Conservation (phyloP, 2,888 invertebrate genomes). For the Halictus ligatus region DNA sequence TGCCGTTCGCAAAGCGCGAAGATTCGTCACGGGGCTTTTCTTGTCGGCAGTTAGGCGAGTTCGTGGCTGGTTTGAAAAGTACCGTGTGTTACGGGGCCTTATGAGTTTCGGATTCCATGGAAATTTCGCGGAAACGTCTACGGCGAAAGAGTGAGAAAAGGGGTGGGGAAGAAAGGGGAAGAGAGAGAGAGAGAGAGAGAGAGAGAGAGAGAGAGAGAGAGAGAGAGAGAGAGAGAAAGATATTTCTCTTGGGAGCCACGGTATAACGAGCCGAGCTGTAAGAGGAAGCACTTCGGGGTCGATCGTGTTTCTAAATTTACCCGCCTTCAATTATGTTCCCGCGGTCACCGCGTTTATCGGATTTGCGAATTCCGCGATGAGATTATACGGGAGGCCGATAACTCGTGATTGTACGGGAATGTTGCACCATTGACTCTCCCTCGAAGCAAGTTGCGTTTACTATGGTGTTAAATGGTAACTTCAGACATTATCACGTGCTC, state of each 20-base stretch:
- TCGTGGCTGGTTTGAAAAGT: constrained; percentile 9
- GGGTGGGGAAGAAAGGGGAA: neutral
- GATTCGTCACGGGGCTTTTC: constrained; percentile 47
- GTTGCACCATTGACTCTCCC: neutral
- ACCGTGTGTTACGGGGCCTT: constrained; percentile 22
- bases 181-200: neutral
- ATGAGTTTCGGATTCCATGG: constrained; percentile 40
- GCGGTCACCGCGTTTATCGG: constrained; percentile 44
- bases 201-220: neutral
- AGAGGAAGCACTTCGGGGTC: constrained; percentile 19
- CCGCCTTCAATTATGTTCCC: constrained; percentile 37
- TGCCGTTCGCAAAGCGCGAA: constrained; percentile 10
- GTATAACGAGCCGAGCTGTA: constrained; percentile 23
- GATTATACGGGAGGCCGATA: constrained; percentile 3
- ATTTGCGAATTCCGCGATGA: constrained; percentile 12
- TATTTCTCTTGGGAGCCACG: neutral
- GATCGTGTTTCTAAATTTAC: constrained; percentile 39
- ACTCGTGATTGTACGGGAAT: constrained; percentile 3
- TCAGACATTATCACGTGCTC: neutral
- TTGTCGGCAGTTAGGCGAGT: constrained; percentile 15
- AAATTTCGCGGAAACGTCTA: constrained; percentile 19
- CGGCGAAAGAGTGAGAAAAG: neutral
- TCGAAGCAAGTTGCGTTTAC: neutral
- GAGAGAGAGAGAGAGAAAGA: neutral
- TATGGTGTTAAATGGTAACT: neutral